A percentile compares a stretch with the other conserved stretches of the same genome.
Conservation (phyloP, 2,113 vertebrate genomes). For the Vulpes lagopus region DNA sequence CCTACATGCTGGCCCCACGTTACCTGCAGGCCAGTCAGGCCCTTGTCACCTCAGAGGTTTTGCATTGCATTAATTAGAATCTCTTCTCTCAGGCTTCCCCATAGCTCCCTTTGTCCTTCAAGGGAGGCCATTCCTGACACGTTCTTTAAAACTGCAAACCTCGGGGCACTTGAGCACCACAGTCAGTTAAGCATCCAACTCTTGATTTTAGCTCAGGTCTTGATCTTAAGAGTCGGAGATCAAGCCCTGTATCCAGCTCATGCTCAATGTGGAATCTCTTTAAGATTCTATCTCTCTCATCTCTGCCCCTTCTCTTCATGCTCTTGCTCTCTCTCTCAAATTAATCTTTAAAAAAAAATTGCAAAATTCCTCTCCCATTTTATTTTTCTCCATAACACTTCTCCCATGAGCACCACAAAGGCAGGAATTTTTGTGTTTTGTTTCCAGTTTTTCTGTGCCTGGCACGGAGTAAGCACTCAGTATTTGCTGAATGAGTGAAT, state of each 20-base stretch:
- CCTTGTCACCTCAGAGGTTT: background rate
- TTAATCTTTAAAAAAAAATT: background rate
- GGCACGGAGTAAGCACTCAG: background rate
- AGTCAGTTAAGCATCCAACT: background rate
- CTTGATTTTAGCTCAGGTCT: background rate
- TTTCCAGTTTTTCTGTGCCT: background rate
- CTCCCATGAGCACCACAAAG: background rate
- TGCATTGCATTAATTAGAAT: background rate
- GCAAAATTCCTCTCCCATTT: background rate
- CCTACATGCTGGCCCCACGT: background rate
- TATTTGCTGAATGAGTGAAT: background rate
- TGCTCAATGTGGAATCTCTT: background rate
- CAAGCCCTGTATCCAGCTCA: background rate
- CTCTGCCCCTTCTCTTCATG: background rate
- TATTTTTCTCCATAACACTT: background rate
- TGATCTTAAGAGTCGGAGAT: background rate
- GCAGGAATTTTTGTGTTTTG: background rate
- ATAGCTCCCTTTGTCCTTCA: background rate
- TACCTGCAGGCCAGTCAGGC: background rate
- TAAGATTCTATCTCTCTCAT: background rate
- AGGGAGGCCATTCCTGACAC: background rate
- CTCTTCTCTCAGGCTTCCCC: background rate
- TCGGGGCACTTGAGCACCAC: background rate
- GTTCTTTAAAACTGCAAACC: background rate
- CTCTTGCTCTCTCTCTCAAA: background rate